These are phyloP conservation scores for Cephalopholis sonnerati DNA, from an alignment of 2,113 vertebrate species.

Conservation along the genomic window DNA sequence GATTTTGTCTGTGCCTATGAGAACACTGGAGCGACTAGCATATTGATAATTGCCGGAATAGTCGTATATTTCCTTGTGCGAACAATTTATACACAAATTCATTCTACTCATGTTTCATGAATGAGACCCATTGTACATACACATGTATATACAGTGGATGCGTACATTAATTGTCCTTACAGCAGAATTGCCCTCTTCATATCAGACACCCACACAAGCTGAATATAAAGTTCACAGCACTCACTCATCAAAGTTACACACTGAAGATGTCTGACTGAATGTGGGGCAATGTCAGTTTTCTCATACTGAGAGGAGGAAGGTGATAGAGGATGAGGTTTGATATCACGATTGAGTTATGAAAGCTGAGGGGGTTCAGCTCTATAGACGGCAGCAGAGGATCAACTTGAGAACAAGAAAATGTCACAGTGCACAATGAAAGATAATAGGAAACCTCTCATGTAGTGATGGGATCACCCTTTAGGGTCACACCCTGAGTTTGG, in stretches of 20 bases:
- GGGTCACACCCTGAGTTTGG: slow-evolving; percentile 12
- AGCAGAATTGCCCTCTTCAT: neutral
- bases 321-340: slow-evolving; percentile 9
- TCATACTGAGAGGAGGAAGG: slow-evolving; percentile 1
- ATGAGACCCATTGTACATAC: neutral
- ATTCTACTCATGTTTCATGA: no score
- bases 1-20: no score
- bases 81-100: no score
- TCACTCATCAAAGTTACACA: no score
- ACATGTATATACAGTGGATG: neutral
- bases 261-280: neutral
- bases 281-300: slow-evolving; percentile 14
- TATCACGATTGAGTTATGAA: neutral
- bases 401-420: slow-evolving; percentile 22
- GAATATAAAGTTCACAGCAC: neutral
- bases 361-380: neutral
- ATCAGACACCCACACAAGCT: neutral
- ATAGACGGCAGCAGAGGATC: slow-evolving; percentile 20
- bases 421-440: slow-evolving; percentile 32
- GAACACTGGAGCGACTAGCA: no score
- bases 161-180: neutral
- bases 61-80: no score
- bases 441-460: slow-evolving; percentile 27
- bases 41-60: no score
- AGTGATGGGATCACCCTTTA: slow-evolving; percentile 1